Percentiles rank a stretch among this genome's conserved stretches.
phyloP scores from a whole-genome alignment of 1,140 invertebrate species.

The Diprion similis region DNA sequence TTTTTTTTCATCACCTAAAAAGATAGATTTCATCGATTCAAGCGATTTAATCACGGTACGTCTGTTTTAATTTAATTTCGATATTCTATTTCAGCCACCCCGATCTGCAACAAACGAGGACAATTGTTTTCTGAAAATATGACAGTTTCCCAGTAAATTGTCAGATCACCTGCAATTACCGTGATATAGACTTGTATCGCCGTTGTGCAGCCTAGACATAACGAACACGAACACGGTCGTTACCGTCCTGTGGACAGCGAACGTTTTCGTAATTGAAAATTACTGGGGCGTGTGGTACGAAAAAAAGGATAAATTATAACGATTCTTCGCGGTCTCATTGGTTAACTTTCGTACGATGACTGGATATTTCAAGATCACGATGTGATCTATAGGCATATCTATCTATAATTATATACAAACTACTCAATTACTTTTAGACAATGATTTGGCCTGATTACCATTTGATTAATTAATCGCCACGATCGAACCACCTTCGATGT shows the following conservation, averaged over 20 bases:
- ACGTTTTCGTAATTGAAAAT: background rate
- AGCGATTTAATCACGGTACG: too few species aligned
- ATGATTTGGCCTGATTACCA: background rate
- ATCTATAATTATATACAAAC: background rate
- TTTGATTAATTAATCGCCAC: background rate
- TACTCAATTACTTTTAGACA: background rate
- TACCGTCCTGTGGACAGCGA: background rate
- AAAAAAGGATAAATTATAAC: background rate
- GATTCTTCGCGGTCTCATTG: background rate
- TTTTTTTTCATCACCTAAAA: too few species aligned
- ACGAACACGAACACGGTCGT: slow-evolving; percentile 1
- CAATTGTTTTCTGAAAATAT: background rate
- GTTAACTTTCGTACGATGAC: background rate
- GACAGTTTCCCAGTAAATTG: background rate
- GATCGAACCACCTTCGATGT: background rate
- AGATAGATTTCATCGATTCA: too few species aligned
- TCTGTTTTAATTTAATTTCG: too few species aligned
- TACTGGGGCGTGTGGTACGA: background rate
- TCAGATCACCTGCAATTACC: background rate
- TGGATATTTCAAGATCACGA: background rate
- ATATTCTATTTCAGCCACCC: too few species aligned
- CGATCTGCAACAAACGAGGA: too few species aligned
- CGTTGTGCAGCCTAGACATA: background rate
- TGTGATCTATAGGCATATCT: background rate
- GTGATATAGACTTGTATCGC: too few species aligned